Conservation (phyloP, 2,113 vertebrate species). For the Acanthisitta chloris region DNA sequence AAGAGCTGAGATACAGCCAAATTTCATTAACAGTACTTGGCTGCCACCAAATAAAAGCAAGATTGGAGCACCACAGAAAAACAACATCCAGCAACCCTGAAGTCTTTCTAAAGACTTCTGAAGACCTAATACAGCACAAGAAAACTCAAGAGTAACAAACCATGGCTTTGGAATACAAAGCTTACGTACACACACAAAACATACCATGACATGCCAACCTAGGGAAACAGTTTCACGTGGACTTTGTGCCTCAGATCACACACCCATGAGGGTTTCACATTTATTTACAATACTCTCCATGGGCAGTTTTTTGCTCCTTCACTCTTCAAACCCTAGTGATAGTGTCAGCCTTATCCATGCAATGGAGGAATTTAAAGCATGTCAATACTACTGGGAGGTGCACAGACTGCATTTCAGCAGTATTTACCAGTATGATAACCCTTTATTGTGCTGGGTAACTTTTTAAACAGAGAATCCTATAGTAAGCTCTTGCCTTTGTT, state of each 20-base stretch:
- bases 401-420: neutral
- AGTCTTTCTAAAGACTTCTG: neutral
- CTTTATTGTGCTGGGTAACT: conserved; percentile 59
- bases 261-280: neutral
- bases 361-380: conserved; percentile 38
- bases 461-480: conserved; percentile 52
- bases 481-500: conserved; percentile 47
- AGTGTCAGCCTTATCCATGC: conserved; percentile 9
- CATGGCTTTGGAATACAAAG: neutral
- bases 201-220: neutral
- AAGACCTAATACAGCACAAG: neutral
- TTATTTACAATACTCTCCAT: neutral
- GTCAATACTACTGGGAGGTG: conserved; percentile 9
- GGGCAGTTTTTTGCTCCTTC: conserved; percentile 8
- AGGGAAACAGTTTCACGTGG: neutral
- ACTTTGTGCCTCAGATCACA: neutral
- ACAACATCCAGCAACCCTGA: neutral
- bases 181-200: neutral
- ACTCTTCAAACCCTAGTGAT: neutral
- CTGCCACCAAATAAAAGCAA: neutral
- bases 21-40: neutral
- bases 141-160: neutral
- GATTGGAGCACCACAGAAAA: neutral
- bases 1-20: neutral
- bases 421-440: conserved; percentile 57